Evolutionary conservation across 2,113 vertebrate species (phyloP), one percentile per base, ranked within the genome.

Genomic region (Anguilla japonica): DNA sequence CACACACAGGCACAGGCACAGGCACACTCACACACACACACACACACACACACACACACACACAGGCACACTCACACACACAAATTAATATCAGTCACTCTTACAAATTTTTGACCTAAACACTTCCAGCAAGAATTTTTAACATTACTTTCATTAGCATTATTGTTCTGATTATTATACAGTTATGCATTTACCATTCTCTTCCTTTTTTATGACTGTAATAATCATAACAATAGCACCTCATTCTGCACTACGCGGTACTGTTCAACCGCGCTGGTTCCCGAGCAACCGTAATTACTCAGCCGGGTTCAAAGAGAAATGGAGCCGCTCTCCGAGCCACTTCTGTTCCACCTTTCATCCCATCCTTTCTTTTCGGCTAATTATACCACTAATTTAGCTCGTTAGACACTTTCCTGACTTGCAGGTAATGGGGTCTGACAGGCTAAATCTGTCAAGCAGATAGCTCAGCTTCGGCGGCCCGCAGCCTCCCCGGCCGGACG

Each of bases 341-440:
- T 84, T 86, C 87, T 79, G 80, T 67, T 84, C 83, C 87, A 84
- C 50, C 56, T 81, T n/a, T 67, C 82, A 34, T 67, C 67, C 86
- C 88, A 84, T 84, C 90, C 89, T 90, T 92, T 89, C 89, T 91
- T 89, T 91, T 89, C 87, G 89, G 88, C 89, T 92, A 92, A 92
- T 92, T 92, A 92, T 91, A 92, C 88, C 87, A 87, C 88, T 91
- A 92, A 92, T 92, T 90, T 90, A 91, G 89, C 89, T 91, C 91
- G 91, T 92, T 92, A 92, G 89, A 86, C 88, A 81, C 43, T 80
- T 89, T 83, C 85, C 86, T 84, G 90, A 91, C 89, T 90, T 84
- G 87, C 88, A 90, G 91, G 89, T 92, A 92, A 92, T 92, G 90
- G 91, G 91, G 89, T 91, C 91, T 91, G 91, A 92, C 91, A 92